phyloP scores from a whole-genome alignment of 2,888 invertebrate genomes.

The Eustalomyia histrio region DNA sequence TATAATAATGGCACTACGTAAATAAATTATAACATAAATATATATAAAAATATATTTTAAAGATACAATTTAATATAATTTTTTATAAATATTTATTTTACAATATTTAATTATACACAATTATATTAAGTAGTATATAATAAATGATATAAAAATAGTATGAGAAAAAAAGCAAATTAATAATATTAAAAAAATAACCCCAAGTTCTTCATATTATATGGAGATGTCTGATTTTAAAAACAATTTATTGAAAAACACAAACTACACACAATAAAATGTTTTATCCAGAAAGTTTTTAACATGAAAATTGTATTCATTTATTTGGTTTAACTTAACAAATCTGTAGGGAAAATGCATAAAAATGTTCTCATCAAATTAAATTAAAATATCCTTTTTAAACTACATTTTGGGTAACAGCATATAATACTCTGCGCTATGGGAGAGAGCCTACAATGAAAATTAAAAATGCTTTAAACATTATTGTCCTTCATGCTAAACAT shows the following conservation, averaged over 20 bases:
- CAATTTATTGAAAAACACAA: neutral
- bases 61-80: no score
- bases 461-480: no score
- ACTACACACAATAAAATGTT: neutral
- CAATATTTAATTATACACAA: no score
- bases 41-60: no score
- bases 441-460: no score
- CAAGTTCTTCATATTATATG: no score
- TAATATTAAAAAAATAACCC: slow-evolving; percentile 8
- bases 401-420: neutral
- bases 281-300: neutral
- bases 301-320: slow-evolving; percentile 4
- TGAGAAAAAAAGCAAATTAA: neutral
- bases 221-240: neutral
- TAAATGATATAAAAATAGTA: no score
- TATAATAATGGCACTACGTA: no score
- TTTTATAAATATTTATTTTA: no score
- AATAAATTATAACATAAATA: no score
- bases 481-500: no score
- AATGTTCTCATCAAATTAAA: slow-evolving; percentile 45
- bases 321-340: slow-evolving; percentile 7
- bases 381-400: slow-evolving; percentile 53
- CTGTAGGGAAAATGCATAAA: slow-evolving; percentile 9
- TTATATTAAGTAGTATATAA: no score
- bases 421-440: neutral